Base-by-base conservation (phyloP, 1,140 invertebrate species). In the Formica exsecta region DNA sequence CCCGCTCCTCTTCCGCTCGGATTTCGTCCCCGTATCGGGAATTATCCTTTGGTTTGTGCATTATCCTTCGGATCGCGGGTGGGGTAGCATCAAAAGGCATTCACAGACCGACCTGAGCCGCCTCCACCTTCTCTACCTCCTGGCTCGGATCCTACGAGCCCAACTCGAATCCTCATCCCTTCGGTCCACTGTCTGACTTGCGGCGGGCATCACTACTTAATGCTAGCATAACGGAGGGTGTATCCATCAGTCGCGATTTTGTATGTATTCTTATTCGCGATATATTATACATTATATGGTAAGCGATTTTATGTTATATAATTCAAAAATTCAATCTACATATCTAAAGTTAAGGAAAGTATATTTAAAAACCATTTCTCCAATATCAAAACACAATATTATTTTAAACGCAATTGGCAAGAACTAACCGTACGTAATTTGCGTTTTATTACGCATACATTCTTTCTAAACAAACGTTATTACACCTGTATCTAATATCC, bases 1-100 rank as follows among this genome's bases (percentile, higher is more conserved):
- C 80, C 66, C 76, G 75, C 76, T 51, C 13, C 48, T 73, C 88
- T 64, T 80, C 65, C 86, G 86, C 91, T 88, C 83, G 92, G 92
- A 93, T 94, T 94, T 93, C 89, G 92, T 94, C 91, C 93, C 87
- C 92, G 93, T 94, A 94, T 95, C 93, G 93, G 92, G 94, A 95
- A 94, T 94, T 95, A 95, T 95, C 94, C 93, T 94, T 94, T 94
- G 92, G 93, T 93, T 93, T 93, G 93, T 92, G 92, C 91, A 94
- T 94, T 94, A 94, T 94, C 93, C 92, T 93, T 93, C 91, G 89
- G 90, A 84, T 89, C 83, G 88, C 66, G 89, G 86, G 74, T 85
- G 91, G 92, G 91, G 91, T 85, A 92, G 92, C 91, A 93, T 94
- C 93, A 94, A 95, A 95, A 94, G 94, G 91, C 90, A 92, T 91